Base-by-base conservation (phyloP, 2,113 vertebrate genomes). In the Oncorhynchus gorbuscha region DNA sequence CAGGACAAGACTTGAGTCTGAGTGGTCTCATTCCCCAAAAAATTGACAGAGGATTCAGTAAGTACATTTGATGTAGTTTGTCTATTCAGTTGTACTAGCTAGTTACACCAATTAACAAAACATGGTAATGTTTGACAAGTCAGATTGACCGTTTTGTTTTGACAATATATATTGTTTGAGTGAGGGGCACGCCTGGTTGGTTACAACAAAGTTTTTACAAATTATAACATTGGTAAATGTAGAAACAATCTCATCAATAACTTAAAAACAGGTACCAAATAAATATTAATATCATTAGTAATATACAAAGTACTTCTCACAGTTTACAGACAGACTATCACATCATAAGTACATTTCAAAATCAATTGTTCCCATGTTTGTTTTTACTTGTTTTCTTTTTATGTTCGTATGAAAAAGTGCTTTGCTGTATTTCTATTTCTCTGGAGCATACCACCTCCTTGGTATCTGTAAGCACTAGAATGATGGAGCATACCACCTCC, bases 251-350 rank as follows among this genome's bases (percentile, higher is more conserved):
- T 83, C 72, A 82, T 89, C 85, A 93, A 93, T 94, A 93, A 93
- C 79, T 94, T 93, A 93, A 77, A 84, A 73, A 89, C 77, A 86
- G 86, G 84, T 85, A 89, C 79, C 90, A 93, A 93, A 93, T 94
- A 94, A 93, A 94, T 94, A 94, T 88, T 89, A 79, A 89, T 90
- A 86, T 89, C 81, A 89, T 90, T 92, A 92, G 88, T 91, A 86
- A 94, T 87, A 84, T 89, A 92, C 88, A 91, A 88, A 86, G 86
- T 90, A 85, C 79, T 88, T 88, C 74, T 87, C 83, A 76, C 75
- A 88, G 81, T 86, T 85, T 89, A 84, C 75, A 87, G 70, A 86
- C 90, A 93, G 90, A 87, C 84, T 84, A 90, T 90, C 90, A 92
- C 90, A 89, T 82, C 76, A 76, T 82, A 68, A 79, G 78, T 88